A percentile compares a stretch with the other conserved stretches of the same genome.
These are phyloP conservation scores for Poeciliopsis paucimaculata DNA, from an alignment of 2,797 vertebrate species.

Conservation along the genomic window DNA sequence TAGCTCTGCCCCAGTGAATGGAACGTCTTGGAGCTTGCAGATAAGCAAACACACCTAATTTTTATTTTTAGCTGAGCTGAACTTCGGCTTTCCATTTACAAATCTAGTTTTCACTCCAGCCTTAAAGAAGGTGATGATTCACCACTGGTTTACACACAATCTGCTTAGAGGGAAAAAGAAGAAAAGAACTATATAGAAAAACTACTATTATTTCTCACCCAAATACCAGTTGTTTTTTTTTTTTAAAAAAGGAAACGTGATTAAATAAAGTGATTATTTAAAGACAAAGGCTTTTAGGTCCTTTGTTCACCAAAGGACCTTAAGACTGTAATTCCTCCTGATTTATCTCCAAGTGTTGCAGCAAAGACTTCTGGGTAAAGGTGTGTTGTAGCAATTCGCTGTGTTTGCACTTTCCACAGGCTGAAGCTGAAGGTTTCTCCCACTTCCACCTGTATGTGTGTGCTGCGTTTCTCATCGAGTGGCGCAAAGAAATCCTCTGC, in stretches of 20 bases:
- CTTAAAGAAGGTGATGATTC: not conserved
- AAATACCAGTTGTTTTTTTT: not conserved
- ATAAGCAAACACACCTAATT: not conserved
- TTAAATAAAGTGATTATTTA: too few relatives aligned
- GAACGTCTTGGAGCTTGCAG: not conserved
- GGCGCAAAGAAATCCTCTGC: slow-evolving; percentile 97
- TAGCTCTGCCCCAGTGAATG: not conserved
- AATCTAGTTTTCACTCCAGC: not conserved
- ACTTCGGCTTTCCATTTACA: not conserved
- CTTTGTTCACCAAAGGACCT: not conserved
- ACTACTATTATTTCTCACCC: not conserved
- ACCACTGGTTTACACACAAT: not conserved
- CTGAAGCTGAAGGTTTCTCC: slow-evolving; percentile 96
- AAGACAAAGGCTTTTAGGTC: too few relatives aligned
- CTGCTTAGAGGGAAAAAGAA: not conserved
- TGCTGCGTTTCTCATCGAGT: slow-evolving; percentile 97
- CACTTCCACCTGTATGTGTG: slow-evolving; percentile 98
- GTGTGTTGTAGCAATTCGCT: slow-evolving; percentile 4
- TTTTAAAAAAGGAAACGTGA: too few relatives aligned
- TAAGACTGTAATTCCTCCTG: not conserved
- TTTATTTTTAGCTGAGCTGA: slow-evolving; percentile 2
- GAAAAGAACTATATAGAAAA: not conserved
- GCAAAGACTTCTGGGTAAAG: not conserved
- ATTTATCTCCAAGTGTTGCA: not conserved
- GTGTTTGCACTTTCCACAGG: slow-evolving; percentile 72